phyloP scores from a whole-genome alignment of 2,888 invertebrate species.

The Crioceris asparagi region DNA sequence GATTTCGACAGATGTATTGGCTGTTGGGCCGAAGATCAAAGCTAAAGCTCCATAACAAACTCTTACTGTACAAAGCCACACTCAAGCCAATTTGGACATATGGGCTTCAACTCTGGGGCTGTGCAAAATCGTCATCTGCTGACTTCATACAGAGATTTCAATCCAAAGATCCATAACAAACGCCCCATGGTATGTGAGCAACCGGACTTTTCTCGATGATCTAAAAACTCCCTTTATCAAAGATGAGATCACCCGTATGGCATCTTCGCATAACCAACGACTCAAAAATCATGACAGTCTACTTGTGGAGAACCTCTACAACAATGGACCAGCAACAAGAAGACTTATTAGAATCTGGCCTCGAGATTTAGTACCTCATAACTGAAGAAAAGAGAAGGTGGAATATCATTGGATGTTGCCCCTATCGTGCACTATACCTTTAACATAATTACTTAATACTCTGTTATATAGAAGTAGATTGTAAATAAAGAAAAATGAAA shows the following conservation, averaged over 20 bases:
- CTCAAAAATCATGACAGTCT: not conserved
- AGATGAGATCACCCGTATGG: not conserved
- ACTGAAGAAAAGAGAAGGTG: too few relatives aligned
- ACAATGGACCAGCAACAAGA: conserved; percentile 1
- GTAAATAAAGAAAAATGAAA: too few relatives aligned
- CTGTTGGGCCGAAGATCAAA: conserved; percentile 4
- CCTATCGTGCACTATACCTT: too few relatives aligned
- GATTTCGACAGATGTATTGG: conserved; percentile 2
- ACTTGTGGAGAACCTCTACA: not conserved
- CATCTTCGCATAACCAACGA: not conserved
- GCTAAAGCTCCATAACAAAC: conserved; percentile 1
- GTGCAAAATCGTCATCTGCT: not conserved
- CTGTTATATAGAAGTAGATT: too few relatives aligned
- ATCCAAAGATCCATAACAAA: not conserved
- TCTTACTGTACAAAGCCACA: conserved; percentile 2
- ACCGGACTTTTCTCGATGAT: not conserved
- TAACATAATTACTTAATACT: too few relatives aligned
- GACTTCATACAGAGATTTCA: not conserved
- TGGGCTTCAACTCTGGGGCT: not conserved
- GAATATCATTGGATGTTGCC: too few relatives aligned
- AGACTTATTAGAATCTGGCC: conserved; percentile 1
- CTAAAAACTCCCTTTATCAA: not conserved
- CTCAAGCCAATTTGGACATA: too few relatives aligned
- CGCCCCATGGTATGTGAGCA: conserved; percentile 1
- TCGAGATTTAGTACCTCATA: conserved; percentile 1